Base-by-base conservation (phyloP, 2,797 vertebrate genomes). In the Orestias chungarensis region DNA sequence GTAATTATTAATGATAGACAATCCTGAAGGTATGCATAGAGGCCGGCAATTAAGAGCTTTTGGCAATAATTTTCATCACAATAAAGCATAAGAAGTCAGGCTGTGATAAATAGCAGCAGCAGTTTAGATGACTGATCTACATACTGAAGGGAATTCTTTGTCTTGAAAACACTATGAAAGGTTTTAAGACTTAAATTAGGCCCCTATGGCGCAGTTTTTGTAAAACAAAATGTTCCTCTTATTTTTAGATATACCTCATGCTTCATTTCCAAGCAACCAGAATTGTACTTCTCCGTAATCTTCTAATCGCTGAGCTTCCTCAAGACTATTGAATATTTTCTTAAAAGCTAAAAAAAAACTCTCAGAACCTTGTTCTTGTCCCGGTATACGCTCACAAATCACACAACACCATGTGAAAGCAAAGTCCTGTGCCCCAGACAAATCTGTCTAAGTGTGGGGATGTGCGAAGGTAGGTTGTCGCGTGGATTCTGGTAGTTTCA, bases 1-100 rank as follows among this genome's bases (percentile, higher is more conserved):
- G 68, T 70, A 79, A 76, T 72, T 66, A 75, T 76, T 71, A 50
- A 78, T 65, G 61, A 61, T 27, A 27, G 31, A 33, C 40, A 33
- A 15, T 64, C 65, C 71, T 50, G 59, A 55, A 78, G 65, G 62
- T 65, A 23, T 67, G 70, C 38, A 64, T 35, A 31, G 23, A 81
- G 65, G 38, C 75, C 47, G 43, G n/a, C 8, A 80, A 17, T 81
- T 65, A 68, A 47, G 25, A 59, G 43, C 55, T 47, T 61, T 46
- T 27, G 69, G 42, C 18, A 23, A 38, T 62, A 50, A 71, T 71
- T 71, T 49, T 71, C 33, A 14, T 38, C 11, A 27, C 31, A 20
- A 61, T 70, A 61, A 57, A 68, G 40, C 35, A 54, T 7, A 55
- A 61, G 52, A 55, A 38, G 59, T 65, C 42, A 46, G 43, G 43